Base-by-base conservation (phyloP, 2,113 vertebrate genomes). In the Tragelaphus strepsiceros region DNA sequence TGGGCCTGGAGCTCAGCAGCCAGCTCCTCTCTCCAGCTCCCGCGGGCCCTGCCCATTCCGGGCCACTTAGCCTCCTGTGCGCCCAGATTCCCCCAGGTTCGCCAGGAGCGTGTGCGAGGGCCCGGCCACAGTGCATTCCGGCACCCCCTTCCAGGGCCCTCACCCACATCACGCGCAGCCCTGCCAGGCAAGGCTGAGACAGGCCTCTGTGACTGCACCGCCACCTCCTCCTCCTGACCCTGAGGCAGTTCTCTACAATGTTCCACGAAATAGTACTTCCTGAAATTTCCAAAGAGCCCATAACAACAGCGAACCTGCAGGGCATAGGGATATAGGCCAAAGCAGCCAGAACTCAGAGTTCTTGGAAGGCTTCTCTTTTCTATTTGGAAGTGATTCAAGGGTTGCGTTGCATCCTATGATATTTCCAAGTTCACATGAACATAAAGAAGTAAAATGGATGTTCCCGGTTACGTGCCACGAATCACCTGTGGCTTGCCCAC, bases 1-100 rank as follows among this genome's bases (percentile, higher is more conserved):
- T 30, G 0, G 22, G 28, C 24, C 43, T 26, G 3, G 0, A 0
- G 51, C n/a, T 35, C 8, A 1, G 21, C 59, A 30, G 49, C 14
- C 28, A 26, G 54, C 77, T 80, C 16, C 46, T 28, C 35, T 49
- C 32, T 56, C 54, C 39, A 30, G 46, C 61, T 56, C 26, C 80
- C 11, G 0, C 0, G 3, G 43, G 7, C 58, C 32, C 43, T 56
- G 28, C 19, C 56, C 46, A 26, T 35, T 16, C 11, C 0, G 0
- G 56, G 56, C 49, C 5, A 13, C 32, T 28, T 53, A 51, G 22
- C 59, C 35, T 49, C 32, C 85, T 28, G 1, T 19, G 8, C 0
- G 1, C 49, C 16, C 35, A 12, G 9, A 53, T 6, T 32, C 35
- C 49, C 53, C 61, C 1, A 26, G 13, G 54, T 30, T 77, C 21